phyloP scores from a whole-genome alignment of 2,113 vertebrate species.

The Zosterops japonicus region DNA sequence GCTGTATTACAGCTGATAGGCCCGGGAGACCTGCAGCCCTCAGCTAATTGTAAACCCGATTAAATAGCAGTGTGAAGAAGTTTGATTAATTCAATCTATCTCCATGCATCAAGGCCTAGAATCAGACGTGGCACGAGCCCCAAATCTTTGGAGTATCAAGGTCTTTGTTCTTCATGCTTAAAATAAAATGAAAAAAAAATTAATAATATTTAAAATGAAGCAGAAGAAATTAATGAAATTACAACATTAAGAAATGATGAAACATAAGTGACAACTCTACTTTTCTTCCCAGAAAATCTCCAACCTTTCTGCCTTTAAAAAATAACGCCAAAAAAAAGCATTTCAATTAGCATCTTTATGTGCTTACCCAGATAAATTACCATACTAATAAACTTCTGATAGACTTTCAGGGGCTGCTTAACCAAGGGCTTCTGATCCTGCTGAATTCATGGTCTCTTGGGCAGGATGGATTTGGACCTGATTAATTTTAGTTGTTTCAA shows the following conservation, averaged over 20 bases:
- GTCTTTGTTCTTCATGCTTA: neutral
- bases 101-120: conserved; percentile 25
- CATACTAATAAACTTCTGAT: conserved; percentile 54
- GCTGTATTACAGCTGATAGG: conserved; percentile 44
- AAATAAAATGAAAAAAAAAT: neutral
- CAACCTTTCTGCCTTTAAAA: neutral
- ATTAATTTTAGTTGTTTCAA: conserved; percentile 5
- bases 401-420: conserved; percentile 48
- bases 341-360: conserved; percentile 48
- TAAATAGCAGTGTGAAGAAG: conserved; percentile 57
- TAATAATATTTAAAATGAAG: neutral
- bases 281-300: neutral
- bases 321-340: neutral
- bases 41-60: conserved; percentile 56
- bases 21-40: conserved; percentile 31
- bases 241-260: neutral
- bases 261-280: neutral
- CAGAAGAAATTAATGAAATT: neutral
- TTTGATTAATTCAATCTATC: conserved; percentile 60
- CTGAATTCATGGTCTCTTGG: conserved; percentile 36
- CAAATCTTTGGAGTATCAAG: neutral
- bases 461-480: neutral
- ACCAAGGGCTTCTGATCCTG: conserved; percentile 34
- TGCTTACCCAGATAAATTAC: conserved; percentile 21
- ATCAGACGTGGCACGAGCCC: neutral